phyloP scores from a whole-genome alignment of 1,140 invertebrate genomes.

The Panulirus ornatus region DNA sequence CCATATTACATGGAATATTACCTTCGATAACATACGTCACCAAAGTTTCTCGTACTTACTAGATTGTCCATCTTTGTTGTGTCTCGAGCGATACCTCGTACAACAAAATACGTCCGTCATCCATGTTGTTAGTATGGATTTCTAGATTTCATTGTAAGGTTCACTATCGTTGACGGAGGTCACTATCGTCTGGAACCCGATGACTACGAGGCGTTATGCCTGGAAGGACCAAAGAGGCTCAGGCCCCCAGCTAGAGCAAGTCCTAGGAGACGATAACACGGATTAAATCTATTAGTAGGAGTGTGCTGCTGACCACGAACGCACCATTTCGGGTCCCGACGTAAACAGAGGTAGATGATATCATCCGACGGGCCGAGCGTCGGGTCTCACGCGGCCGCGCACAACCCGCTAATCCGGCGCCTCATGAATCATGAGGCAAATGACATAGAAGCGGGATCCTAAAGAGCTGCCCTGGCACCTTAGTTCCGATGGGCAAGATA shows the following conservation, averaged over 20 bases:
- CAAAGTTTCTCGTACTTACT: no score
- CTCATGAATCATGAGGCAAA: conserved; percentile 58
- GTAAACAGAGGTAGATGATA: conserved; percentile 53
- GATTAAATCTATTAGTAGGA: conserved; percentile 1
- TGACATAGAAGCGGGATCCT: conserved; percentile 51
- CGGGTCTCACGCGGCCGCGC: conserved; percentile 24
- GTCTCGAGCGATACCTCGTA: no score
- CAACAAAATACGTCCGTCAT: no score
- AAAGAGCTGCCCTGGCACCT: conserved; percentile 58
- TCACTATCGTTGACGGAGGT: not conserved
- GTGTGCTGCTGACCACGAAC: not conserved
- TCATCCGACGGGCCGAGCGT: not conserved
- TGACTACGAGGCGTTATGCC: not conserved
- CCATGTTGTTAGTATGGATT: not conserved
- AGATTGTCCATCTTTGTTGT: no score
- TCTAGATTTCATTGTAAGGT: not conserved
- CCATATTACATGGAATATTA: no score
- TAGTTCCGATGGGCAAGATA: conserved; percentile 47
- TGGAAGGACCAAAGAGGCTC: not conserved
- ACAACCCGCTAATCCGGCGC: conserved; percentile 36
- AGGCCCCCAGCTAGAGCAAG: not conserved
- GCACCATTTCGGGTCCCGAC: conserved; percentile 10
- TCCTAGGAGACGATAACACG: not conserved
- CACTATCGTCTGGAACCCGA: not conserved
- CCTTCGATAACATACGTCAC: no score